phyloP scores from a whole-genome alignment of 2,113 vertebrate species.

The Panthera uncia region DNA sequence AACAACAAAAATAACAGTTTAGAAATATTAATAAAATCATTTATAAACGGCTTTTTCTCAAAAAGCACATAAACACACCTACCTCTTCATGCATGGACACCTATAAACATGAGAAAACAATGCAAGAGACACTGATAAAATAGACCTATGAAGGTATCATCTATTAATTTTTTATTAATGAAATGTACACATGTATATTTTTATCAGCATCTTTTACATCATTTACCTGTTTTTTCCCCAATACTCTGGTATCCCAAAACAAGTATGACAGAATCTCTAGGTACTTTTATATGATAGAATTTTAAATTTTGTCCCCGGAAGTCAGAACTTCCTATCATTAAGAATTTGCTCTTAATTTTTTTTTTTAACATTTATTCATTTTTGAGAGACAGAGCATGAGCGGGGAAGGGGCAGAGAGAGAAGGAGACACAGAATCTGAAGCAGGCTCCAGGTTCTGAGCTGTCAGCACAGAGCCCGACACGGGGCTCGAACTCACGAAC shows the following conservation, averaged over 20 bases:
- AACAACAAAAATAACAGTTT: neutral
- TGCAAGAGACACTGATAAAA: neutral
- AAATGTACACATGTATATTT: neutral
- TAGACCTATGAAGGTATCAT: neutral
- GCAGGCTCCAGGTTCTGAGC: too few relatives aligned
- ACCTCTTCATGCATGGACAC: neutral
- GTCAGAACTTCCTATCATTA: neutral
- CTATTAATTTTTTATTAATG: neutral
- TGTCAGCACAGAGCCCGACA: too few relatives aligned
- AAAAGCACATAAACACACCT: neutral
- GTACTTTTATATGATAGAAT: neutral
- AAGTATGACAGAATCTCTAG: neutral
- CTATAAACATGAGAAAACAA: neutral
- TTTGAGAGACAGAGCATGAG: too few relatives aligned
- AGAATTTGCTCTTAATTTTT: neutral
- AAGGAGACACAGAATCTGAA: too few relatives aligned
- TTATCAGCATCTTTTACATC: neutral
- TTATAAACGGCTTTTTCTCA: neutral
- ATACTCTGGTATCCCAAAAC: neutral
- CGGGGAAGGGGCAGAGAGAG: too few relatives aligned
- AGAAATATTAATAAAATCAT: neutral
- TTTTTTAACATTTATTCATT: too few relatives aligned
- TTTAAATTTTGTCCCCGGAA: neutral
- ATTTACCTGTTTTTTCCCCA: neutral
- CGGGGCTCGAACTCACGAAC: too few relatives aligned